Conservation (phyloP, 2,113 vertebrate genomes). For the Australoheros scitulus region DNA sequence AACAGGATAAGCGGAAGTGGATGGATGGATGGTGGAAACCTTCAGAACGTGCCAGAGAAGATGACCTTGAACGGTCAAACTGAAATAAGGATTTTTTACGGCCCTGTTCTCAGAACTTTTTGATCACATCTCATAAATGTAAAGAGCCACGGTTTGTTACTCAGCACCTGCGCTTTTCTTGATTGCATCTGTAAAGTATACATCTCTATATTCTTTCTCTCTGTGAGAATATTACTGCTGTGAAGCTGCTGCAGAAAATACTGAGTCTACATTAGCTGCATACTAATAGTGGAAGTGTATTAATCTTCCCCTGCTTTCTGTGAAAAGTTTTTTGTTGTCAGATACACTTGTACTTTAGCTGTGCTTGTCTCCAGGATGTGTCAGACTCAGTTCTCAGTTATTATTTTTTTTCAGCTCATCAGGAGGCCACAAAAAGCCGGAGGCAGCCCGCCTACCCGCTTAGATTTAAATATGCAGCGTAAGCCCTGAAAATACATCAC, state of each 20-base stretch:
- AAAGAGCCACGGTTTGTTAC: neutral
- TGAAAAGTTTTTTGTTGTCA: conserved; percentile 9
- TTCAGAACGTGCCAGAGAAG: neutral
- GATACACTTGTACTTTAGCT: neutral
- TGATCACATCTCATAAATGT: neutral
- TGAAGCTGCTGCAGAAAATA: conserved; percentile 10
- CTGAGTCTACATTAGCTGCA: neutral
- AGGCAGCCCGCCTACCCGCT: conserved; percentile 24
- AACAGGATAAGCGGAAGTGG: no score
- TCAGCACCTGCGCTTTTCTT: neutral
- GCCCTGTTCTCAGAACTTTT: neutral
- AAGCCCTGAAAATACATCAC: conserved; percentile 28
- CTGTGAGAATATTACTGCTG: neutral
- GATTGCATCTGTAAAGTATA: neutral
- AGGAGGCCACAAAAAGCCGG: conserved; percentile 45
- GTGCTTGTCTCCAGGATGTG: neutral
- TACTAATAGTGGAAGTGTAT: neutral
- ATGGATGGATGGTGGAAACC: neutral
- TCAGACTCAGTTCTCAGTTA: neutral
- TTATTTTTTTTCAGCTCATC: conserved; percentile 26
- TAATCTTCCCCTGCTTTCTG: neutral
- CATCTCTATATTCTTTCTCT: neutral
- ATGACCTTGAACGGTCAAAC: neutral
- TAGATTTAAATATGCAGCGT: conserved; percentile 25
- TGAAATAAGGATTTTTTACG: neutral